A percentile compares a stretch with the other conserved stretches of the same genome.
phyloP scores from a whole-genome alignment of 2,113 vertebrate genomes.

The Bucco capensis region DNA sequence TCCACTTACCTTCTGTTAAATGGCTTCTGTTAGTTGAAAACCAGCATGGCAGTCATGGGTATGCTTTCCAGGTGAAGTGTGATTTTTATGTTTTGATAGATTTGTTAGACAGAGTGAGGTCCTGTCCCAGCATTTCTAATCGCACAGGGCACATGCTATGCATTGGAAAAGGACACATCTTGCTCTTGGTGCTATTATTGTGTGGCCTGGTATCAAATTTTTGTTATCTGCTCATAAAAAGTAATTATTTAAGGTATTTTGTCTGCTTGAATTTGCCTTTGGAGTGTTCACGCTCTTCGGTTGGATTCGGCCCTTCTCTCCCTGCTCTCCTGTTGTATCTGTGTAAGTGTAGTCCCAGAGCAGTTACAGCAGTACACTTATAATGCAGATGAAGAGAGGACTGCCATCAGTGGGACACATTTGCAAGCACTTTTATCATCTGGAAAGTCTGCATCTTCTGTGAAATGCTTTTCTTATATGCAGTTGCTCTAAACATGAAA shows the following conservation, averaged over 20 bases:
- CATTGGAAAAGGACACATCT: background rate
- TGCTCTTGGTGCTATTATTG: background rate
- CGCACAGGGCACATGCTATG: background rate
- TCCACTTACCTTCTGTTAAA: background rate
- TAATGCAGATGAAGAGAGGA: background rate
- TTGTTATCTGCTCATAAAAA: background rate
- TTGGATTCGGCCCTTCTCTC: background rate
- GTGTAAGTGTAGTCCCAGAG: background rate
- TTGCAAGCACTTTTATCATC: background rate
- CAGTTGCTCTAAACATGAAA: background rate
- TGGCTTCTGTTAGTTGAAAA: background rate
- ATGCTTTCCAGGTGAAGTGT: background rate
- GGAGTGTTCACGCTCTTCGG: background rate
- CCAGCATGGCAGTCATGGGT: background rate
- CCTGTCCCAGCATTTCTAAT: background rate
- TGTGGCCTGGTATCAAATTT: background rate
- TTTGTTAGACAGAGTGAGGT: background rate
- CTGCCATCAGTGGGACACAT: fast-evolving
- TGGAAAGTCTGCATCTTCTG: background rate
- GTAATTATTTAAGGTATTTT: background rate
- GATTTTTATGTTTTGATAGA: background rate
- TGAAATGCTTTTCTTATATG: background rate
- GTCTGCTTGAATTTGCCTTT: background rate
- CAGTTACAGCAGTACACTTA: background rate
- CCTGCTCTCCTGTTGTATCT: background rate